These are phyloP conservation scores for Coboldia fuscipes DNA, from an alignment of 1,140 invertebrate genomes.

Conservation along the genomic window DNA sequence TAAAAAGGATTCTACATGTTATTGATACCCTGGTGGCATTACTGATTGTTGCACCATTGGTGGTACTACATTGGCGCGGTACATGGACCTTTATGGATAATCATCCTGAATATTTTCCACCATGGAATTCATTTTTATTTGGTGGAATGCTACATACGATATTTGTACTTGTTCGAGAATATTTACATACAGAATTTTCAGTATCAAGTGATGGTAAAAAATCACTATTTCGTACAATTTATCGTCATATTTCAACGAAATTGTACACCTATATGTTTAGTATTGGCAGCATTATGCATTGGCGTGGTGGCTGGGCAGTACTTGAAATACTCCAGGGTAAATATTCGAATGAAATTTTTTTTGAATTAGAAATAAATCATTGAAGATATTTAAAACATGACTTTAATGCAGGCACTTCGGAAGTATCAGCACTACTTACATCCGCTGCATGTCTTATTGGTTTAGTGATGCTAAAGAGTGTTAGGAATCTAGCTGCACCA, in stretches of 20 bases:
- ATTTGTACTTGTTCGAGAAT: slow-evolving; percentile 23
- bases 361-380: not conserved
- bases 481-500: slow-evolving; percentile 32
- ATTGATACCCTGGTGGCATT: slow-evolving; percentile 1
- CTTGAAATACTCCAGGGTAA: not conserved
- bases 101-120: slow-evolving; percentile 24
- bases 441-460: slow-evolving; percentile 1
- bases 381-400: not conserved
- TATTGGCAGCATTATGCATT: slow-evolving; percentile 31
- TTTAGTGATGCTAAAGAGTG: slow-evolving; percentile 20
- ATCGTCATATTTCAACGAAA: slow-evolving; percentile 6
- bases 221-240: not conserved
- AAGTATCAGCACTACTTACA: not conserved
- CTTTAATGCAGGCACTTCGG: not conserved
- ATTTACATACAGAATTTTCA: slow-evolving; percentile 8
- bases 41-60: slow-evolving; percentile 32
- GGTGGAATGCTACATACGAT: slow-evolving; percentile 23
- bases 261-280: slow-evolving; percentile 35
- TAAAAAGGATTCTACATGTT: not conserved
- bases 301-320: slow-evolving; percentile 33
- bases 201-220: not conserved
- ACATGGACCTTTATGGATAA: slow-evolving; percentile 39
- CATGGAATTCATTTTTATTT: slow-evolving; percentile 22
- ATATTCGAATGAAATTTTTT: too few relatives aligned
- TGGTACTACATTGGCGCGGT: slow-evolving; percentile 39